These are phyloP conservation scores for Megastigmus dorsalis DNA, from an alignment of 2,888 invertebrate genomes.

Conservation along the genomic window DNA sequence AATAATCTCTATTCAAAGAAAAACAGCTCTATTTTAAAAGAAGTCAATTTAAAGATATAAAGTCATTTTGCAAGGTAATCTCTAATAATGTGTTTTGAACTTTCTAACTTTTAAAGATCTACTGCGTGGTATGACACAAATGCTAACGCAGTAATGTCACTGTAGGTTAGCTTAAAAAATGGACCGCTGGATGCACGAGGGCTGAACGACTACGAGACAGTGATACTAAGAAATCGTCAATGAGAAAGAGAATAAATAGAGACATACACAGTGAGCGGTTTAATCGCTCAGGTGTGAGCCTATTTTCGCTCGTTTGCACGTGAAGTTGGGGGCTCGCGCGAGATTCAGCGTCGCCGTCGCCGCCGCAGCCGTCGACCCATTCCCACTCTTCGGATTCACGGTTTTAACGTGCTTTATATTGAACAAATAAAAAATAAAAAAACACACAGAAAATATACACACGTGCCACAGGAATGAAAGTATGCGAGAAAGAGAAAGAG, in stretches of 20 bases:
- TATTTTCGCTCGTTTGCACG: slow-evolving; percentile 11
- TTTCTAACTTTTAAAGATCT: slow-evolving; percentile 43
- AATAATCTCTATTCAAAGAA: no score
- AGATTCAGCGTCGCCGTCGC: no score
- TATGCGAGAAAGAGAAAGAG: slow-evolving; percentile 11
- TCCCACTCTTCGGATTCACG: no score
- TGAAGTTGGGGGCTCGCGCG: no score
- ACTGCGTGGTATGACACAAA: no score
- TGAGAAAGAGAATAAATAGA: slow-evolving; percentile 38
- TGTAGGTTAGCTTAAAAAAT: slow-evolving; percentile 71
- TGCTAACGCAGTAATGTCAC: slow-evolving; percentile 64
- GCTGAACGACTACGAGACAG: slow-evolving; percentile 61
- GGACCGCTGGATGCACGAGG: slow-evolving; percentile 65
- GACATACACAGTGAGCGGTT: slow-evolving; percentile 16
- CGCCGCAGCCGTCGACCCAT: no score
- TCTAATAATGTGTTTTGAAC: slow-evolving; percentile 32
- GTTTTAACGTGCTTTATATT: no score
- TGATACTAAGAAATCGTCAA: slow-evolving; percentile 44
- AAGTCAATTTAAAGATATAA: slow-evolving; percentile 36
- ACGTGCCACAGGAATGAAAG: slow-evolving; percentile 48
- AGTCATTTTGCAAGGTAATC: slow-evolving; percentile 31
- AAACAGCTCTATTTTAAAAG: not conserved
- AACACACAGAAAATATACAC: slow-evolving; percentile 30
- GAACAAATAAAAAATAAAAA: slow-evolving; percentile 11
- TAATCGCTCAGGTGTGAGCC: no score